Conservation (phyloP, 37 sponge, comb jelly and placozoan species). For the Beroe forskalii region DNA sequence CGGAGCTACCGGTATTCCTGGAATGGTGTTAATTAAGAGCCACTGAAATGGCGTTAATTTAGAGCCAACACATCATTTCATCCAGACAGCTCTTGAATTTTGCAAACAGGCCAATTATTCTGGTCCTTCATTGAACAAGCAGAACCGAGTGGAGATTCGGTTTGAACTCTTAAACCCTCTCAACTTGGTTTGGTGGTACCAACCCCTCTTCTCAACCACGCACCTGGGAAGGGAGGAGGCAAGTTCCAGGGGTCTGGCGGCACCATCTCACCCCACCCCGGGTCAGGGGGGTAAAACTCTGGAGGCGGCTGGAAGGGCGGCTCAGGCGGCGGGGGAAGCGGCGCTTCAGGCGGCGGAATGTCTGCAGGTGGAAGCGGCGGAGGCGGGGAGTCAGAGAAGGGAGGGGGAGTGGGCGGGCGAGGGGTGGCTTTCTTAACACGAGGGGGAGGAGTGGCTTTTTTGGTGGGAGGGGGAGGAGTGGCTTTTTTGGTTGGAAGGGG, state of each 20-base stretch:
- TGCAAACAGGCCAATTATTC: no score
- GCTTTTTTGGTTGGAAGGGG: background rate
- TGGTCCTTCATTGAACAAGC: no score
- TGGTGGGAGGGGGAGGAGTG: background rate
- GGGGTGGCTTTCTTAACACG: background rate
- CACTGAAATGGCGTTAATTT: no score
- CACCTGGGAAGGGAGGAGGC: background rate
- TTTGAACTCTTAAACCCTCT: no score
- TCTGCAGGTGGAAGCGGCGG: background rate
- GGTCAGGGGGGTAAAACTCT: background rate
- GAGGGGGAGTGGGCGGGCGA: background rate
- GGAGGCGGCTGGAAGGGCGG: background rate
- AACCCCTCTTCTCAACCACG: no score
- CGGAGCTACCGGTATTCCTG: constrained; percentile 25
- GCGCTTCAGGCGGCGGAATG: background rate
- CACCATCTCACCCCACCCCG: background rate
- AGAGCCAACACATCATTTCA: no score
- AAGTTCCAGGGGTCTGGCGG: background rate
- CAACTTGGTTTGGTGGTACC: no score
- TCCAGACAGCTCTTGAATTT: no score
- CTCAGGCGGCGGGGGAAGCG: constrained; percentile 15
- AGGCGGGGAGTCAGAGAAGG: background rate
- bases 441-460: background rate
- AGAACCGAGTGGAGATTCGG: no score
- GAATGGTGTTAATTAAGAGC: no score